A percentile compares a stretch with the other conserved stretches of the same genome.
These are phyloP conservation scores for Gallirallus australis DNA, from an alignment of 2,797 vertebrate genomes.

Conservation along the genomic window DNA sequence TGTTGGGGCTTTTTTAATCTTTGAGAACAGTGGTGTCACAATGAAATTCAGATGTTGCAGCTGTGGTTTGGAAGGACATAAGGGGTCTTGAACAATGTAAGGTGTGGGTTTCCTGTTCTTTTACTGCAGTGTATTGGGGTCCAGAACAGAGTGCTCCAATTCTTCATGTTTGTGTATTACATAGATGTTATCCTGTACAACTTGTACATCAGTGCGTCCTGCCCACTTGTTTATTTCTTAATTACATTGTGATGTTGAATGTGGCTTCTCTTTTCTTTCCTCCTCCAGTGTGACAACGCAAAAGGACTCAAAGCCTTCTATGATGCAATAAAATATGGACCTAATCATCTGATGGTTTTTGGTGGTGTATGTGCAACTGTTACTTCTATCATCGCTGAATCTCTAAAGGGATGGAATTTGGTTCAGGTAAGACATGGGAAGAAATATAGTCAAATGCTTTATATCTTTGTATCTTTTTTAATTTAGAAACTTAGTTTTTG, in stretches of 20 bases:
- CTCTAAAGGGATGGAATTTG: slow-evolving; percentile 97
- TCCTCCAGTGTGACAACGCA: slow-evolving; percentile 93
- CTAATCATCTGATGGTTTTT: slow-evolving; percentile 99
- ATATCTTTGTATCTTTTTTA: not conserved
- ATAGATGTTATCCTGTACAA: not conserved
- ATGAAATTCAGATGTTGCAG: not conserved
- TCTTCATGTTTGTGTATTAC: not conserved
- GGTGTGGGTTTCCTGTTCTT: not conserved
- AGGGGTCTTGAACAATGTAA: not conserved
- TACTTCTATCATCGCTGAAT: slow-evolving; percentile 98
- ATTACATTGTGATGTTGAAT: not conserved
- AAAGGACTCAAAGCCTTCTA: slow-evolving; percentile 99
- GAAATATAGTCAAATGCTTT: not conserved
- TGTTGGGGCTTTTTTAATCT: not conserved
- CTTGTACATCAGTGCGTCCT: not conserved
- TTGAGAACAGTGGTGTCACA: not conserved
- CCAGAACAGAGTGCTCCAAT: not conserved
- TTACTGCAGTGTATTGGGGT: not conserved
- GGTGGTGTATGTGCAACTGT: slow-evolving; percentile 98
- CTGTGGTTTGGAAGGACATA: not conserved
- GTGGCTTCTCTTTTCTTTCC: not conserved
- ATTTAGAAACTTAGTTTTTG: not conserved
- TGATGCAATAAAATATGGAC: slow-evolving; percentile 98
- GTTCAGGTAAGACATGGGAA: slow-evolving; percentile 90
- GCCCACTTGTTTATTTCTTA: not conserved